Base-by-base conservation (phyloP, 64 coral and sea anemone species). In the Stichodactyla helianthus region DNA sequence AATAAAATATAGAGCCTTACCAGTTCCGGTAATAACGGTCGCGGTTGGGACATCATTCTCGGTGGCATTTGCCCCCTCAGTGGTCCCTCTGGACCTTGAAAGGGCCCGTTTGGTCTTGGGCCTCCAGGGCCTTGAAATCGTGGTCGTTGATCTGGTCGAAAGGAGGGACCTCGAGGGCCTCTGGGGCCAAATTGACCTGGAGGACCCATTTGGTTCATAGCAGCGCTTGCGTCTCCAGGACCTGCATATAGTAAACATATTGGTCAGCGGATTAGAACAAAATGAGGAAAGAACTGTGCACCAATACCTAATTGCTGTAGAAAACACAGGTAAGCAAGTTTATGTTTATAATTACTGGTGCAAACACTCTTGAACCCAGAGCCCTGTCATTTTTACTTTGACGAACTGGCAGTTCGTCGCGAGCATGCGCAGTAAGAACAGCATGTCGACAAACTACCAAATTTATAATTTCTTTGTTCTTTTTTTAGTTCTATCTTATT, bases 61-160 rank as follows among this genome's bases (percentile, higher is more conserved):
- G 85, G 91, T 19, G 84, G 94, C 94, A 96, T 88, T 55, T 59
- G 88, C 26, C 91, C 91, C 79, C 88, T 86, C 50, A 87, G 81
- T 55, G 77, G 84, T 52, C 94, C 94, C 28, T 95, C 94, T 15
- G 84, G 90, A 6, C 91, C 94, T 86, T 93, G 91, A 81, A 54
- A 54, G 20, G 18, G 44, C 16, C 18, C 17, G n/a, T 81, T 81
- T 17, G 78, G 51, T 59, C 94, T 86, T 15, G 94, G 94, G 18
- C 94, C 94, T 20, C 94, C 94, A 26, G 94, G 94, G 31, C 94
- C 94, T 53, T 96, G 94, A 20, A 93, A 96, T 84, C 91, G 83
- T 5, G 87, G 83, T 60, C 85, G 82, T 53, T 79, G 77, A 4
- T 95, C 93, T 20, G 87, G 93, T 82, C 93, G 88, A 61, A 93